Base-by-base conservation (phyloP, 2,797 vertebrate species). In the Notolabrus celidotus region DNA sequence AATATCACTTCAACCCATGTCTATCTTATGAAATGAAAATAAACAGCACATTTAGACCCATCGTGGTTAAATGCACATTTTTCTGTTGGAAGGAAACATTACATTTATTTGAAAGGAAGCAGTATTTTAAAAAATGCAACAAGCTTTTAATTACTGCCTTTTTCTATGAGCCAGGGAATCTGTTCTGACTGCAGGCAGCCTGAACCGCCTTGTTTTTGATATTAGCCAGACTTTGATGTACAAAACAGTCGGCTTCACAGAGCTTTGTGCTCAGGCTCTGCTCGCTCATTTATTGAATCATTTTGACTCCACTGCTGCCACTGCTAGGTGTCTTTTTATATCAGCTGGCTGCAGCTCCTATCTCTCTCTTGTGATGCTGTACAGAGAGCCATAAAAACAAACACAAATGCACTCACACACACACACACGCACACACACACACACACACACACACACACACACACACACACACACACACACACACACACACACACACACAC, bases 191-290 rank as follows among this genome's bases (percentile, higher is more conserved):
- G 45, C 45, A 38, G 9, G 65, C n/a, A 54, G 43, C 41, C 55
- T 38, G 22, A 66, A 12, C 22, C 17, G 61, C 58, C 39, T 64
- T 58, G 45, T 65, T 82, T 82, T 77, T 80, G 20, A 67, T 65
- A 68, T 61, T 57, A 75, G 47, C 36, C 45, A 70, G 64, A 69
- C 76, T 83, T 71, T 63, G 67, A 83, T 80, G 70, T 71, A 57
- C 16, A 71, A 57, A 83, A 75, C 64, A 73, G 23, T 80, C 72
- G 64, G 69, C 68, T 81, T 68, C 38, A 67, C 53, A 65, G 33
- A 70, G 75, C 56, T 62, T 67, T 62, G 54, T 50, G 10, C 50
- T 41, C 25, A 38, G 53, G 54, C 72, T 74, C 57, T 50, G 43
- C 64, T 50, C 57, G 51, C 65, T 70, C 38, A 27, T 74, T 75